Conservation (phyloP, 2,797 vertebrate species). For the Helicolenus hilgendorfi region DNA sequence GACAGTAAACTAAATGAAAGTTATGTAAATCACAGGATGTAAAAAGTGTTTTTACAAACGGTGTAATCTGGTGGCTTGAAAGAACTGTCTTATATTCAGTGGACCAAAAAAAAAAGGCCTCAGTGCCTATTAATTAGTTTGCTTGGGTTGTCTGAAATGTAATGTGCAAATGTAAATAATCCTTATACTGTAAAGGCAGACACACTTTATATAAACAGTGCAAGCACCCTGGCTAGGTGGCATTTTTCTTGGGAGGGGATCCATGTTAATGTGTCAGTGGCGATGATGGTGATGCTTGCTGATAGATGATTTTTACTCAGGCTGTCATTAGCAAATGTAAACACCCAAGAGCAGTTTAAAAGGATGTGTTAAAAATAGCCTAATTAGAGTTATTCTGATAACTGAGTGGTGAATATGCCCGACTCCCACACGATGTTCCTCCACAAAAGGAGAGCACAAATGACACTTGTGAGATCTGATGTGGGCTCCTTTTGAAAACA, state of each 20-base stretch:
- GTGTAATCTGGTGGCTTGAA: constrained; percentile 66
- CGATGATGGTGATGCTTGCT: constrained; percentile 85
- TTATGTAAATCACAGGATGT: constrained; percentile 58
- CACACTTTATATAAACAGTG: not conserved
- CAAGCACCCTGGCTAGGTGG: constrained; percentile 24
- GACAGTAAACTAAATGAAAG: constrained; percentile 58
- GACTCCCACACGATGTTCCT: constrained; percentile 75
- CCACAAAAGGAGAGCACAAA: constrained; percentile 62
- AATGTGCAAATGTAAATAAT: constrained; percentile 62
- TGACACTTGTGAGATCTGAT: constrained; percentile 72
- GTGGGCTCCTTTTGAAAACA: constrained; percentile 26
- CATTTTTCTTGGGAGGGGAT: constrained; percentile 57
- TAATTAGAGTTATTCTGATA: constrained; percentile 87
- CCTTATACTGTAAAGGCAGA: not conserved
- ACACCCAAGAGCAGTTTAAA: constrained; percentile 84
- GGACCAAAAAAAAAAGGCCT: constrained; percentile 70
- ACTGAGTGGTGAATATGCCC: constrained; percentile 75
- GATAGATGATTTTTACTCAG: constrained; percentile 84
- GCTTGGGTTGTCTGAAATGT: constrained; percentile 53
- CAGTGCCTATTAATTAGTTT: constrained; percentile 68
- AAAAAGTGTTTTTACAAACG: constrained; percentile 53
- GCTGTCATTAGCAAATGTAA: constrained; percentile 87
- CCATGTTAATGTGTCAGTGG: constrained; percentile 70
- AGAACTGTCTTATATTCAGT: constrained; percentile 67
- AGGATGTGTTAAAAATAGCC: constrained; percentile 88